These are phyloP conservation scores for Harpalus rubripes DNA, from an alignment of 2,888 invertebrate genomes.

Conservation along the genomic window DNA sequence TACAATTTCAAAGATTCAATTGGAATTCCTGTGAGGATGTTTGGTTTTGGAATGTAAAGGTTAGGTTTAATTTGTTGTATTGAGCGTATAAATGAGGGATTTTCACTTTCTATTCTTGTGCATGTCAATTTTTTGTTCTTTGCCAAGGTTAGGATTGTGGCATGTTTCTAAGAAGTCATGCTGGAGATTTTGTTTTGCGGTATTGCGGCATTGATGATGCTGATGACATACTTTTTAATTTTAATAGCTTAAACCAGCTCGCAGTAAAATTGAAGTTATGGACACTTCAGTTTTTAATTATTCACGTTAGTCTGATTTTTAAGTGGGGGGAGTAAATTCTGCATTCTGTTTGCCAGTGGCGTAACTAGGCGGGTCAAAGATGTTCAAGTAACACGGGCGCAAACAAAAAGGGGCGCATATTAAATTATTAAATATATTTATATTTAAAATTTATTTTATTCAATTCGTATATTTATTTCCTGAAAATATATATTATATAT, in stretches of 20 bases:
- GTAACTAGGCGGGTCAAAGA: no score
- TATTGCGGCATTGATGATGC: not conserved
- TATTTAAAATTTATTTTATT: no score
- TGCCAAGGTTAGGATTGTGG: slow-evolving; percentile 58
- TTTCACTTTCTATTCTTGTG: slow-evolving; percentile 62
- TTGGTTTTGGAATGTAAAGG: slow-evolving; percentile 48
- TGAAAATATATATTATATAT: no score
- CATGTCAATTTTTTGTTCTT: slow-evolving; percentile 58
- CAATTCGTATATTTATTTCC: no score
- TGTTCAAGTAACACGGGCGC: no score
- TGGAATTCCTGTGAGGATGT: slow-evolving; percentile 46
- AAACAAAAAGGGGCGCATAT: no score
- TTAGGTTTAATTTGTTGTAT: slow-evolving; percentile 40
- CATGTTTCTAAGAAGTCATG: slow-evolving; percentile 52
- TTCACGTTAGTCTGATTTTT: not conserved
- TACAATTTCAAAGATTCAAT: slow-evolving; percentile 36
- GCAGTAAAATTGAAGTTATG: no score
- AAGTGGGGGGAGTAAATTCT: not conserved
- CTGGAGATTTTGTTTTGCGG: slow-evolving; percentile 14
- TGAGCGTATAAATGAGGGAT: slow-evolving; percentile 34
- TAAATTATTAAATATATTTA: no score
- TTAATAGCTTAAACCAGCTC: not conserved
- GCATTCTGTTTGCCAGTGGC: no score
- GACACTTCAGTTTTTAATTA: no score
- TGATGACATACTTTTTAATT: slow-evolving; percentile 7